Evolutionary conservation across 2,888 invertebrate species (phyloP).

Genomic region (Doris montereyensis): DNA sequence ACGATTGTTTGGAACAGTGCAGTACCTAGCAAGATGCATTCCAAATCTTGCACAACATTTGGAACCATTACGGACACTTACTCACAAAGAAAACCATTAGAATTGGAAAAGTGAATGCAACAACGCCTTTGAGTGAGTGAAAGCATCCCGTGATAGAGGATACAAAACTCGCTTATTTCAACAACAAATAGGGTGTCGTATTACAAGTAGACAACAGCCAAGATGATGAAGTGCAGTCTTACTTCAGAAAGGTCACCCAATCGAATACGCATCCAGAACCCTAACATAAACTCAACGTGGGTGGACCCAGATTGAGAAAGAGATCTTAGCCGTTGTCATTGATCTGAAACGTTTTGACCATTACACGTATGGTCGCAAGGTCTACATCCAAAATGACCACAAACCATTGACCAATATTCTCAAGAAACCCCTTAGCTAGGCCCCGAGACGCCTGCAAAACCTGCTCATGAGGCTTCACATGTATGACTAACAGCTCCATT

Average conservation of each 20-base stretch:
- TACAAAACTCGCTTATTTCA: constrained; percentile 27
- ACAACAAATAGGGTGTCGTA: neutral
- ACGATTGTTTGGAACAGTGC: constrained; percentile 47
- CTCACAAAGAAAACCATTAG: constrained; percentile 38
- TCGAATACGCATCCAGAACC: no score
- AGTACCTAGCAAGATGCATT: constrained; percentile 45
- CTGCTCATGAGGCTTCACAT: constrained; percentile 28
- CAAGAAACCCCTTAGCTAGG: no score
- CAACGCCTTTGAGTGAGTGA: constrained; percentile 24
- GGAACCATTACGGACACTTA: constrained; percentile 39
- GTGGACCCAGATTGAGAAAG: constrained; percentile 35
- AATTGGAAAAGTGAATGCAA: constrained; percentile 37
- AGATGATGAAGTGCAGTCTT: constrained; percentile 33
- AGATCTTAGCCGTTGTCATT: constrained; percentile 33
- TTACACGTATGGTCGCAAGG: no score
- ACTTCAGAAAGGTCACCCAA: constrained; percentile 33
- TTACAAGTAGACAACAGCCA: constrained; percentile 39
- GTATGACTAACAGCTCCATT: constrained; percentile 17
- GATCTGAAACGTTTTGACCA: constrained; percentile 50
- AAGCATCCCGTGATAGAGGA: constrained; percentile 26
- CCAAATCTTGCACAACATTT: constrained; percentile 15
- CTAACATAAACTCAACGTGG: constrained; percentile 33
- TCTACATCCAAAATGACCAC: no score
- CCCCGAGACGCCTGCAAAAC: constrained; percentile 8
- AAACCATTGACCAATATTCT: constrained; percentile 15